phyloP scores from a whole-genome alignment of 2,113 vertebrate species.

The Zosterops hypoxanthus region DNA sequence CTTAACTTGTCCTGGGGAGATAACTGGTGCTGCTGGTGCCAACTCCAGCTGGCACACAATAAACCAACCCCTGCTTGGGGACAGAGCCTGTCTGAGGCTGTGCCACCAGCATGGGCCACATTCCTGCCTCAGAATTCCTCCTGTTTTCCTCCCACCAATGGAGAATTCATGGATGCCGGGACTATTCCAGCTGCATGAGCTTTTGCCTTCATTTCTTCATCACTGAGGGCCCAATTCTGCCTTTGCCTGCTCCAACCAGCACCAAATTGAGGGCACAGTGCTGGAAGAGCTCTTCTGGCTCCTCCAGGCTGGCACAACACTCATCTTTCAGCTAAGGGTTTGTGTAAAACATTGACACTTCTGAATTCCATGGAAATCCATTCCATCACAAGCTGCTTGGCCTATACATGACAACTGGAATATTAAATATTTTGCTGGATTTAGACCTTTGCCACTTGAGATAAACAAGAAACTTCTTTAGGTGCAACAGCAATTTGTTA shows the following conservation, averaged over 20 bases:
- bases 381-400: not conserved
- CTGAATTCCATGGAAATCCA: not conserved
- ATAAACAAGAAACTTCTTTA: not conserved
- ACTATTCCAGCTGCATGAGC: not conserved
- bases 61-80: not conserved
- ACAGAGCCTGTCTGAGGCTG: not conserved
- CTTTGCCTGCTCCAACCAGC: not conserved
- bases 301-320: not conserved
- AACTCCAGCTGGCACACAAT: not conserved
- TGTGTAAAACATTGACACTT: not conserved
- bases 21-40: not conserved
- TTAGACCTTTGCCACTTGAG: not conserved
- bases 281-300: not conserved
- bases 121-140: not conserved
- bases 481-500: not conserved
- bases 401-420: fast-evolving
- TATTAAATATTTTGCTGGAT: not conserved
- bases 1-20: not conserved
- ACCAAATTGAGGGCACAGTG: not conserved
- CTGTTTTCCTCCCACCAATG: not conserved
- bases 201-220: not conserved
- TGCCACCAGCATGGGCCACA: not conserved
- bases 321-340: not conserved
- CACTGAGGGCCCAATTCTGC: not conserved
- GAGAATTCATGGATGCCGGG: fast-evolving